Evolutionary conservation across 2,888 invertebrate genomes (phyloP), one percentile per base, ranked within the genome.

Genomic region (Diachrysia chrysitis): DNA sequence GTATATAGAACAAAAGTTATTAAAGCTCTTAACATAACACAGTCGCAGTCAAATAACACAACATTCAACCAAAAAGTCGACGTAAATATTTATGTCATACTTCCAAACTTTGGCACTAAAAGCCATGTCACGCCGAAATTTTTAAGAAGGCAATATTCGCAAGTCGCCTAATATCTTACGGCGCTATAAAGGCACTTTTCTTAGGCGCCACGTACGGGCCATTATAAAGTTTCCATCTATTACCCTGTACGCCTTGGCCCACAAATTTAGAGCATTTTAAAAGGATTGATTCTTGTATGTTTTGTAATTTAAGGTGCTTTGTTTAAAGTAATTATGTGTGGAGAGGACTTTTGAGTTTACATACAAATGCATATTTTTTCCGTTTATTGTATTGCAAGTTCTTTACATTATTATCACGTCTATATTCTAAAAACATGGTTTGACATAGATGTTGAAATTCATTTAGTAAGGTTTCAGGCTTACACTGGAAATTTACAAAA

Each of bases 171-270:
- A 84, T 81, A 83, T 79, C 71, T 69, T 71, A 64, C 32, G 69
- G 62, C 73, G 80, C 83, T 85, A 87, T 88, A 86, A 81, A 79
- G 81, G 75, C 82, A 83, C 86, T 92, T 87, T 78, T 83, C 77
- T 81, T 63, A 79, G 83, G 75, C 67, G 78, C 82, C 90, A 90
- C 91, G 90, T 88, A 85, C 84, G 65, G 62, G 82, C 87, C 89
- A 90, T 92, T 90, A 90, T 79, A 84, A 91, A 92, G 84, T 91
- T 92, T 87, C 81, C 68, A 78, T 86, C 83, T 87, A 86, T 87
- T 85, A 87, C 80, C 77, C 68, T 78, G 84, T 84, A 86, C 81
- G 78, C 82, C 82, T 84, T 85, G 82, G 75, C 71, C 68, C 66
- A 60, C 74, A 79, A 81, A 81, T 79, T 79, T 72, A 60, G 69